These are phyloP conservation scores for Danio rerio DNA, from an alignment of 2,113 vertebrate genomes.

Conservation along the genomic window DNA sequence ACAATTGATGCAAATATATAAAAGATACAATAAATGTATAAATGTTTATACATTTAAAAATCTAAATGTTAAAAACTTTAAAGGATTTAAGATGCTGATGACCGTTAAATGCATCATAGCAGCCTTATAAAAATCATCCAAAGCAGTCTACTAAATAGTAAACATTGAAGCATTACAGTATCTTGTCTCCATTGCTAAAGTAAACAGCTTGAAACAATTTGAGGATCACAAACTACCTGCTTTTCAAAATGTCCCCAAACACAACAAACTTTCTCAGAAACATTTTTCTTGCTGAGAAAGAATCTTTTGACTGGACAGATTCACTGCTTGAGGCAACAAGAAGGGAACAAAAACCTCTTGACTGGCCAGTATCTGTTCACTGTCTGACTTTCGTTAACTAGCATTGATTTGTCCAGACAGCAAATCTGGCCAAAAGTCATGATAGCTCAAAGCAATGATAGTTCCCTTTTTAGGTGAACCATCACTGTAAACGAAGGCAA, in stretches of 20 bases:
- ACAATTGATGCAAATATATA: too few relatives aligned
- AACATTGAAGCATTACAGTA: too few relatives aligned
- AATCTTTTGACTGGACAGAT: neutral
- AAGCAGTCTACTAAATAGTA: too few relatives aligned
- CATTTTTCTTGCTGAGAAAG: too few relatives aligned
- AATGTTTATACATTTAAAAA: too few relatives aligned
- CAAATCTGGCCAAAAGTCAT: neutral
- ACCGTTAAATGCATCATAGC: too few relatives aligned
- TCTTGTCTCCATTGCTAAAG: too few relatives aligned
- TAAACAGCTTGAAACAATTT: neutral
- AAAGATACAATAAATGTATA: too few relatives aligned
- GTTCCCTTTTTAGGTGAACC: neutral
- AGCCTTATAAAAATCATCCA: too few relatives aligned
- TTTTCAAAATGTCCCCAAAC: neutral
- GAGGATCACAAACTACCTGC: neutral
- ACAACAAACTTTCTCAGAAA: neutral
- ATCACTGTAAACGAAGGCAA: neutral
- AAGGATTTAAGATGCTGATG: too few relatives aligned
- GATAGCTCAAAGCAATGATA: neutral
- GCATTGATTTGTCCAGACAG: neutral
- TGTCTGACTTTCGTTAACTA: neutral
- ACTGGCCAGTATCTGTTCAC: neutral
- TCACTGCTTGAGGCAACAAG: neutral
- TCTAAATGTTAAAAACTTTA: too few relatives aligned
- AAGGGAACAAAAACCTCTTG: neutral